Evolutionary conservation across 2,888 invertebrate species (phyloP).

Genomic region (Cephalotes varians): DNA sequence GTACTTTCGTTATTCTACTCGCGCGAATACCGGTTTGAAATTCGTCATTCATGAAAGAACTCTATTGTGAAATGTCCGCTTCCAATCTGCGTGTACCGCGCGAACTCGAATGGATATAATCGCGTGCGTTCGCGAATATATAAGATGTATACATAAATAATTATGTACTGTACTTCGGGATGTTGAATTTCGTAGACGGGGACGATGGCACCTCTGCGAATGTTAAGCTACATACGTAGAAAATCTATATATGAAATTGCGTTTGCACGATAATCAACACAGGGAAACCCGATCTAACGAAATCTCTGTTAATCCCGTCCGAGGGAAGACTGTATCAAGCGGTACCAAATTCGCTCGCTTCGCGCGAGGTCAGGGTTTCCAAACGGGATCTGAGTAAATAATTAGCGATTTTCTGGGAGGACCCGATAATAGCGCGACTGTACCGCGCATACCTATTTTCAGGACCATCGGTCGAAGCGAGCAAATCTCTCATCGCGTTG

Average conservation of each 20-base stretch:
- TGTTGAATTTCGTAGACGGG: slow-evolving; percentile 1
- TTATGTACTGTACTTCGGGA: not conserved
- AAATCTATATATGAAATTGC: not conserved
- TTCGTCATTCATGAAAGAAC: not conserved
- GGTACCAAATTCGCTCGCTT: slow-evolving; percentile 3
- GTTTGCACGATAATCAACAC: slow-evolving; percentile 16
- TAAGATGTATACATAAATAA: not conserved
- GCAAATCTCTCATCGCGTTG: slow-evolving; percentile 23
- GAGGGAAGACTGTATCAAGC: slow-evolving; percentile 33
- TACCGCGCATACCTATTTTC: not conserved
- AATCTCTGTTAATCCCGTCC: slow-evolving; percentile 23
- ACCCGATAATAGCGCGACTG: not conserved
- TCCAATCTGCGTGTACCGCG: slow-evolving; percentile 12
- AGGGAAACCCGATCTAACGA: not conserved
- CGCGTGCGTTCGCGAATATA: not conserved
- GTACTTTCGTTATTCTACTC: slow-evolving; percentile 41
- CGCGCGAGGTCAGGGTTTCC: not conserved
- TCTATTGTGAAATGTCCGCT: slow-evolving; percentile 3
- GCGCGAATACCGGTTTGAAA: slow-evolving; percentile 11
- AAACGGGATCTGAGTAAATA: slow-evolving; percentile 1
- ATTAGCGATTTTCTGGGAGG: slow-evolving; percentile 1
- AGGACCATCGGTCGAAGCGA: not conserved
- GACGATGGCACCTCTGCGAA: slow-evolving; percentile 31
- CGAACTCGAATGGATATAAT: slow-evolving; percentile 21
- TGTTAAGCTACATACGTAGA: slow-evolving; percentile 4